phyloP scores from a whole-genome alignment of 2,888 invertebrate species.

The Danaus chrysippus region DNA sequence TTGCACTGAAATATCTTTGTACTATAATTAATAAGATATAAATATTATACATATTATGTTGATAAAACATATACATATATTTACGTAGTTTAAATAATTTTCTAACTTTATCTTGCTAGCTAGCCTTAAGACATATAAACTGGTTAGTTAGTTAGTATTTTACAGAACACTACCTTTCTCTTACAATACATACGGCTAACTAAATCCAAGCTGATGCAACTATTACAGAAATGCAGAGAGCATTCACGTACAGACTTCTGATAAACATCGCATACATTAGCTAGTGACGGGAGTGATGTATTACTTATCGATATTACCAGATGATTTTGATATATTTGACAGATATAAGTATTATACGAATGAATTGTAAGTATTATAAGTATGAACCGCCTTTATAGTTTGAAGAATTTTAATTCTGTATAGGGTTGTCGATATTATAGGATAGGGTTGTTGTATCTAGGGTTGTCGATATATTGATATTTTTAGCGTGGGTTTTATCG shows the following conservation, averaged over 20 bases:
- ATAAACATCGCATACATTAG: conserved; percentile 21
- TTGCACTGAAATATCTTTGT: too few species aligned
- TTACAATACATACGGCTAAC: neutral
- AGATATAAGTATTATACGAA: conserved; percentile 18
- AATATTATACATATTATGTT: too few species aligned
- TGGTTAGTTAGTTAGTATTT: too few species aligned
- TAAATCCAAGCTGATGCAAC: neutral
- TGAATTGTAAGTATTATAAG: conserved; percentile 16
- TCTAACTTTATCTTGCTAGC: too few species aligned
- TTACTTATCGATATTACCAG: conserved; percentile 20
- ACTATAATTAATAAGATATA: too few species aligned
- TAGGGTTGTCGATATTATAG: neutral
- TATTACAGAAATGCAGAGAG: conserved; percentile 24
- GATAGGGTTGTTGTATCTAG: too few species aligned
- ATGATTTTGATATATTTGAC: conserved; percentile 18
- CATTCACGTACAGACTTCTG: conserved; percentile 22
- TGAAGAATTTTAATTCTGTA: neutral
- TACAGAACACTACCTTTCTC: too few species aligned
- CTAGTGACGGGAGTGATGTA: conserved; percentile 28
- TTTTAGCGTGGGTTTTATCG: too few species aligned
- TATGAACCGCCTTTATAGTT: neutral
- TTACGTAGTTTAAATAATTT: too few species aligned
- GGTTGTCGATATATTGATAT: neutral
- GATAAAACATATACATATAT: too few species aligned
- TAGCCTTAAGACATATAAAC: too few species aligned